Conservation (phyloP, 2,797 vertebrate genomes). For the Brachymystax lenok region DNA sequence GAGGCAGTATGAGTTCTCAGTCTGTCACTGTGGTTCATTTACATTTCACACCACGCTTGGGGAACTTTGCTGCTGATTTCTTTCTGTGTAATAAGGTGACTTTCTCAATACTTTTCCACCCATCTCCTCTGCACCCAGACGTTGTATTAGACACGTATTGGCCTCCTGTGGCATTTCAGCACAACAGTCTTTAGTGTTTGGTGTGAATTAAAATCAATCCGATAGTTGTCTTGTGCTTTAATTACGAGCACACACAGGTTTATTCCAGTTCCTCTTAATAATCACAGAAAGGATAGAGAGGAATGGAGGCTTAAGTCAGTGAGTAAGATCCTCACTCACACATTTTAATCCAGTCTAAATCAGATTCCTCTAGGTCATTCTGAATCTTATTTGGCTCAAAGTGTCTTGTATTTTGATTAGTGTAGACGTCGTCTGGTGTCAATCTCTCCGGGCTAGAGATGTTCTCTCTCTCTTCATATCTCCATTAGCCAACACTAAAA, state of each 20-base stretch:
- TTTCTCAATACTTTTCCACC: not conserved
- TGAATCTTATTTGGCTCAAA: conserved; percentile 16
- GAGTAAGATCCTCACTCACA: not conserved
- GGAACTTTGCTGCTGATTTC: conserved; percentile 17
- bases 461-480: conserved; percentile 18
- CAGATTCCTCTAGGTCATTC: conserved; percentile 8
- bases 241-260: not conserved
- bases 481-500: not conserved
- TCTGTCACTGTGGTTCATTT: conserved; percentile 40
- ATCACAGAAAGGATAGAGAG: not conserved
- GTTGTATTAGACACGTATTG: too few species aligned
- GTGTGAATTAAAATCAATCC: not conserved
- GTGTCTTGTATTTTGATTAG: conserved; percentile 21
- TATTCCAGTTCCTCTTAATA: not conserved
- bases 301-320: not conserved
- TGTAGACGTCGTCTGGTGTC: not conserved
- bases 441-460: conserved; percentile 10
- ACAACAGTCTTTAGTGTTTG: not conserved
- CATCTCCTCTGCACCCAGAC: not conserved
- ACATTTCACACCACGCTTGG: conserved; percentile 38
- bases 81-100: conserved; percentile 3
- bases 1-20: not conserved
- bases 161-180: not conserved
- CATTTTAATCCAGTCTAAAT: conserved; percentile 12
- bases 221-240: not conserved